Evolutionary conservation across 2,797 vertebrate species (phyloP), one percentile per base, ranked within the genome.

Genomic region (Labroides dimidiatus): DNA sequence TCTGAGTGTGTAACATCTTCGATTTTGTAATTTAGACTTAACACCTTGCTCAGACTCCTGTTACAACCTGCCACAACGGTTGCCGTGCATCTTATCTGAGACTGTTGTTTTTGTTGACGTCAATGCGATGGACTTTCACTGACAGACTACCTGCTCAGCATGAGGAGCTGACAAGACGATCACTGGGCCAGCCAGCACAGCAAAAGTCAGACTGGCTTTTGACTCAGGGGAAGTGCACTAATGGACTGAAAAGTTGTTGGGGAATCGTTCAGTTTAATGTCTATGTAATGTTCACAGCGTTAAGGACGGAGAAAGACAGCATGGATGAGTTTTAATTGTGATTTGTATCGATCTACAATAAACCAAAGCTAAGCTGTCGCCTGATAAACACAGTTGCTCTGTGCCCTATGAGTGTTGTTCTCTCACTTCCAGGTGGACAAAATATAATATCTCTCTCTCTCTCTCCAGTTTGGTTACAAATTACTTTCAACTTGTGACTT

Each of bases 131-230:
- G n/a, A n/a, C n/a, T 3, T n/a, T 59, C 9, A 33, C 55, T 50
- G 16, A 59, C 41, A 58, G 10, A 36, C 10, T 20, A n/a, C 59
- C 17, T 64, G 41, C 14, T 14, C 24, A 45, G 58, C 72, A 56
- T 33, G 39, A n/a, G 11, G 45, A 64, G 51, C 23, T 30, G 27
- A 48, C 56, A 59, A 27, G 60, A 66, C 30, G 13, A 62, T 52
- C 30, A 71, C 8, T 21, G 63, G 30, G 30, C 8, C 30, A 33
- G 41, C 20, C 52, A 1, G 24, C 58, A 56, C 13, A 43, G 33
- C 4, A 1, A 0, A 2, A 37, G 15, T 24, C 14, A 39, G 10
- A 23, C 0, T 50, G 15, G 1, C 42, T 15, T 20, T 13, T 0
- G 51, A 39, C 60, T 60, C 11, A 44, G 0, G 1, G 7, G 39